These are phyloP conservation scores for Syrista parreyssii DNA, from an alignment of 2,888 invertebrate genomes.

Conservation along the genomic window DNA sequence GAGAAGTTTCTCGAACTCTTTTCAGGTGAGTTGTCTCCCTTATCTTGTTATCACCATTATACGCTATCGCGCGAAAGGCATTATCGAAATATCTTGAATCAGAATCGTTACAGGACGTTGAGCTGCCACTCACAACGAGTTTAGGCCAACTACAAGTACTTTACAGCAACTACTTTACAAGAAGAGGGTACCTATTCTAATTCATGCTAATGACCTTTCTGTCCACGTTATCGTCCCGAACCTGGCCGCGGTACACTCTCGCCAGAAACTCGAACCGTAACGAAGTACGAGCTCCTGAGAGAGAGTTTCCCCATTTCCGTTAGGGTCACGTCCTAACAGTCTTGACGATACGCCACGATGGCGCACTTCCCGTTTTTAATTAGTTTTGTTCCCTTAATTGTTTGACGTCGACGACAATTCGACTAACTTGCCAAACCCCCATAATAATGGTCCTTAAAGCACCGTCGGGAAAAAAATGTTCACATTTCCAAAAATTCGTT, in stretches of 20 bases:
- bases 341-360: background rate
- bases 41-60: background rate
- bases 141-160: background rate
- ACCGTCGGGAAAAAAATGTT: background rate
- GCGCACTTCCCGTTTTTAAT: background rate
- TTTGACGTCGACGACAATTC: background rate
- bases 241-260: background rate
- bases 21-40: constrained; percentile 76
- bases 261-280: background rate
- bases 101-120: background rate
- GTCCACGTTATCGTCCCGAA: background rate
- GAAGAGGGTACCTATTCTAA: background rate
- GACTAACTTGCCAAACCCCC: background rate
- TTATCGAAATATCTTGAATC: background rate
- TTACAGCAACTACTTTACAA: background rate
- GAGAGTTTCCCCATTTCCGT: background rate
- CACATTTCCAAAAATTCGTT: background rate
- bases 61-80: background rate
- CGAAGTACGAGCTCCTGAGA: background rate
- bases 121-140: background rate
- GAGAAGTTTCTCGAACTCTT: constrained; percentile 98
- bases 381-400: background rate
- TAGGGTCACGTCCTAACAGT: background rate
- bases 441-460: background rate
- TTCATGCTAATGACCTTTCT: background rate